Conservation (phyloP, 2,888 invertebrate species). For the Aphrophora alni region DNA sequence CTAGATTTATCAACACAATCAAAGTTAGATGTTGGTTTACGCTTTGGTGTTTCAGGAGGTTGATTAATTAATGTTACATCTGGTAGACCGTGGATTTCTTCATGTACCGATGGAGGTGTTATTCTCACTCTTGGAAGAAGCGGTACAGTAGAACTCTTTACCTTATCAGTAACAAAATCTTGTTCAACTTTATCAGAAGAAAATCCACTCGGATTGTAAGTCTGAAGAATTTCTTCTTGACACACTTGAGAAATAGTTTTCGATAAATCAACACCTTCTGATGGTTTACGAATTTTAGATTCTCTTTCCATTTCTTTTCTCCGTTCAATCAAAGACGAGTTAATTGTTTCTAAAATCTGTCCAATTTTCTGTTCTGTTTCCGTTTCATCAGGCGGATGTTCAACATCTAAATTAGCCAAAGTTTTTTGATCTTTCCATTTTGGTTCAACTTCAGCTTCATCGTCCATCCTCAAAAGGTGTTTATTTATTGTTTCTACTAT, state of each 20-base stretch:
- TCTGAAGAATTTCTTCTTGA: constrained; percentile 33
- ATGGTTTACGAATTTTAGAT: constrained; percentile 23
- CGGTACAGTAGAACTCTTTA: constrained; percentile 23
- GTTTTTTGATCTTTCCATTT: constrained; percentile 36
- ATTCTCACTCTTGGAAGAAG: constrained; percentile 33
- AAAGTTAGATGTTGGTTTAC: constrained; percentile 37
- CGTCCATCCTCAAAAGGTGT: constrained; percentile 46
- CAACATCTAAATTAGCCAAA: constrained; percentile 10
- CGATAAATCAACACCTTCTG: constrained; percentile 45
- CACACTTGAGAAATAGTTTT: constrained; percentile 47
- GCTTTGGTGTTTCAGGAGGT: constrained; percentile 33
- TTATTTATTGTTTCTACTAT: constrained; percentile 50
- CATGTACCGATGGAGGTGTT: constrained; percentile 25
- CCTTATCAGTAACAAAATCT: neutral
- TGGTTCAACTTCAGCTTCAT: constrained; percentile 42
- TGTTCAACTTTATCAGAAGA: neutral
- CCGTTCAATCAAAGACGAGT: constrained; percentile 54
- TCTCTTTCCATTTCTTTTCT: constrained; percentile 39
- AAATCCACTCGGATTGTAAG: constrained; percentile 35
- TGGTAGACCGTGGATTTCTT: constrained; percentile 23
- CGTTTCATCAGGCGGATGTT: constrained; percentile 4
- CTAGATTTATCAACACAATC: constrained; percentile 27
- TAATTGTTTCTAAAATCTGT: constrained; percentile 56
- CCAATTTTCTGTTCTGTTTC: constrained; percentile 44
- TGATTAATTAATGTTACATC: constrained; percentile 33